phyloP scores from a whole-genome alignment of 2,113 vertebrate genomes.

The Nycticorax nycticorax region DNA sequence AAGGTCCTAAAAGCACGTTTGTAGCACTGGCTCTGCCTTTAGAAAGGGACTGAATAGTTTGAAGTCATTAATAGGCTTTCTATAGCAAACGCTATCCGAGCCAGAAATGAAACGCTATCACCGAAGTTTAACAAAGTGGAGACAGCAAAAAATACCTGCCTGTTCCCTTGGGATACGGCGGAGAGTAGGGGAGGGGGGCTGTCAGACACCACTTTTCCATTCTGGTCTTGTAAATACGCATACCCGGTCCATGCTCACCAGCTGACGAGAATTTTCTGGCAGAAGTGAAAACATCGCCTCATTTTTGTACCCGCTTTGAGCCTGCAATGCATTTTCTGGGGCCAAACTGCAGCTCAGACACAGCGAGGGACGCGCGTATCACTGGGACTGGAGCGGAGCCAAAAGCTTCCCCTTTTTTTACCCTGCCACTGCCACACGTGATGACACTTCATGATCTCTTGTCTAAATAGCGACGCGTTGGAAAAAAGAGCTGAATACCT shows the following conservation, averaged over 20 bases:
- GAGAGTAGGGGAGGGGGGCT: background rate
- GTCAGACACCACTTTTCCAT: background rate
- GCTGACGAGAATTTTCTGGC: background rate
- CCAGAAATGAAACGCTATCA: background rate
- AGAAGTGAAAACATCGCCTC: background rate
- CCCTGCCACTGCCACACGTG: background rate
- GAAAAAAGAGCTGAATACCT: background rate
- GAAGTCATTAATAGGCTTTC: background rate
- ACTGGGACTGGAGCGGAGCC: background rate
- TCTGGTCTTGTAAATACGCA: background rate
- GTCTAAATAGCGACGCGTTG: background rate
- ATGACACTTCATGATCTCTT: slow-evolving; percentile 10
- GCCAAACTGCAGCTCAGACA: background rate
- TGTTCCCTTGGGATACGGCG: background rate
- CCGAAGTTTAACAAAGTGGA: background rate
- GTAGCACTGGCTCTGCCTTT: background rate
- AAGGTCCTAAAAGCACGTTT: background rate
- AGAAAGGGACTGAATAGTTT: background rate
- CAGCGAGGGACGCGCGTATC: background rate
- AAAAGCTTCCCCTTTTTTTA: background rate
- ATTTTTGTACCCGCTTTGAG: background rate
- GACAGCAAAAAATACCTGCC: background rate
- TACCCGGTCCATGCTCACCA: background rate
- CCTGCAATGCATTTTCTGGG: background rate
- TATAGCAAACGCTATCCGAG: background rate